Conservation (phyloP, 2,888 invertebrate species). For the Craniophora ligustri region DNA sequence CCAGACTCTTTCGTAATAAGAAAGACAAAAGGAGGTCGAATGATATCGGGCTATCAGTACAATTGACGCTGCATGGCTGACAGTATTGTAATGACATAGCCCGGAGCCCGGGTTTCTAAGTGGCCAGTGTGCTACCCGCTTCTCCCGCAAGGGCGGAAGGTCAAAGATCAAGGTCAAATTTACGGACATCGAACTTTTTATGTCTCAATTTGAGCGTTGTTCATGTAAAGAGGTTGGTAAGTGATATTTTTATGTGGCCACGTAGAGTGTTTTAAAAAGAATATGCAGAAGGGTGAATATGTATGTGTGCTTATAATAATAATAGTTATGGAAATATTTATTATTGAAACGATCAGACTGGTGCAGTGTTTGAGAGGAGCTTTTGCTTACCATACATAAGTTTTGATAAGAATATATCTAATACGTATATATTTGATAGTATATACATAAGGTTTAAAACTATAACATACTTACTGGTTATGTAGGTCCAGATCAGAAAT, state of each 20-base stretch:
- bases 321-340: no score
- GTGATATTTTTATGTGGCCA: background rate
- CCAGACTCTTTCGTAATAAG: conserved; percentile 14
- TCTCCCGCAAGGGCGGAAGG: conserved; percentile 36
- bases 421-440: no score
- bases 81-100: conserved; percentile 63
- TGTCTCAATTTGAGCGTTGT: conserved; percentile 20
- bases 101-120: conserved; percentile 50
- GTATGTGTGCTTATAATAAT: no score
- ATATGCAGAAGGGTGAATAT: background rate
- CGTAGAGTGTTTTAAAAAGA: background rate
- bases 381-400: no score
- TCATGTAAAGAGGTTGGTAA: background rate
- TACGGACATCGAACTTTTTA: conserved; percentile 46
- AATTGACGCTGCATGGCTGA: conserved; percentile 57
- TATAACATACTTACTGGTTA: no score
- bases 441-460: no score
- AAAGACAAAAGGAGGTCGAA: conserved; percentile 23
- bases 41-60: conserved; percentile 43
- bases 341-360: no score
- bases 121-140: conserved; percentile 24
- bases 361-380: no score
- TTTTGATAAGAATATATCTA: no score
- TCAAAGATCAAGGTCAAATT: conserved; percentile 38
- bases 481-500: no score